Conservation (phyloP, 2,113 vertebrate genomes). For the Patagioenas fasciata region DNA sequence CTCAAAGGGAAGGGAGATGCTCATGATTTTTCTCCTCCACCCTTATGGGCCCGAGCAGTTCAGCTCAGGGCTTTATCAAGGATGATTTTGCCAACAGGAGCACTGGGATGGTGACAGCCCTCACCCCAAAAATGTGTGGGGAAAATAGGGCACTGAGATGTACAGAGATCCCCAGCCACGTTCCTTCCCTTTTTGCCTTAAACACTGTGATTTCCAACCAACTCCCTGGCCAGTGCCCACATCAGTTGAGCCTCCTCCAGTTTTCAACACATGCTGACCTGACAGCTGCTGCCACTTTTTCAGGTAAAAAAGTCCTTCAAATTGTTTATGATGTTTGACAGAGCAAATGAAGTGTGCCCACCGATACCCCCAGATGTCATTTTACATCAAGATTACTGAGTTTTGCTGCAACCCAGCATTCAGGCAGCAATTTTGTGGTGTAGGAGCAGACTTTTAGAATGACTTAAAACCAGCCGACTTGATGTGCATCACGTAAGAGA, state of each 20-base stretch:
- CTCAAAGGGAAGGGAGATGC: neutral
- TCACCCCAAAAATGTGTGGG: neutral
- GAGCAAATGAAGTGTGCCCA: neutral
- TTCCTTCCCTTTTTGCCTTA: neutral
- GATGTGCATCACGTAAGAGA: neutral
- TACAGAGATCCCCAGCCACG: neutral
- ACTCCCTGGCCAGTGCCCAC: too few relatives aligned
- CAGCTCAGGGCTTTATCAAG: neutral
- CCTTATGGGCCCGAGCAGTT: neutral
- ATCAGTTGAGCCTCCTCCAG: rapidly evolving
- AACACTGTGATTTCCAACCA: neutral
- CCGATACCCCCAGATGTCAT: neutral
- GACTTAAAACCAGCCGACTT: neutral
- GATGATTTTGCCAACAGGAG: neutral
- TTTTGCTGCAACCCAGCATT: neutral
- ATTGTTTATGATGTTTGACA: neutral
- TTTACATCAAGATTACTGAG: neutral
- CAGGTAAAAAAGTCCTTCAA: neutral
- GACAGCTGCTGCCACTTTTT: rapidly evolving
- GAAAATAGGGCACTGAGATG: rapidly evolving
- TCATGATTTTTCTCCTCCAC: too few relatives aligned
- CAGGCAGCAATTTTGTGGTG: neutral
- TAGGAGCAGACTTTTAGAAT: neutral
- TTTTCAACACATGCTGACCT: neutral
- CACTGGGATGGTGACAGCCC: neutral